These are phyloP conservation scores for Graphium colonna DNA, from an alignment of 2,888 invertebrate genomes.

Conservation along the genomic window DNA sequence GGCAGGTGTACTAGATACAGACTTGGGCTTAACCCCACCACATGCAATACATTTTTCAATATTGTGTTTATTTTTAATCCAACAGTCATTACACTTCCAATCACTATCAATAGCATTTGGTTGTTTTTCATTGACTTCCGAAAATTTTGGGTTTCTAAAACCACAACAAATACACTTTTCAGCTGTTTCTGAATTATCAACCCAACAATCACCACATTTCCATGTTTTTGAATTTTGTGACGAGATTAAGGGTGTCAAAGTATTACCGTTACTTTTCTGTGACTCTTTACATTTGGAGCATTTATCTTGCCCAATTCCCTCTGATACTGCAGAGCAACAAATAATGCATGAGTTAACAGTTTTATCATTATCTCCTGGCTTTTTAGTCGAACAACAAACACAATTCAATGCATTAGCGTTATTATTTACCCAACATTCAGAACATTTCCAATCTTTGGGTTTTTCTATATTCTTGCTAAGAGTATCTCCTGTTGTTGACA, in stretches of 20 bases:
- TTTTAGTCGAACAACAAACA: constrained; percentile 47
- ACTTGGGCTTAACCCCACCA: constrained; percentile 38
- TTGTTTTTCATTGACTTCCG: constrained; percentile 11
- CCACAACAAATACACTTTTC: constrained; percentile 50
- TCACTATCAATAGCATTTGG: constrained; percentile 24
- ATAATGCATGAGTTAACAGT: constrained; percentile 36
- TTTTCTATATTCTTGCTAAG: constrained; percentile 13
- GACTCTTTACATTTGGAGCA: constrained; percentile 44
- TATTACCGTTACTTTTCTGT: constrained; percentile 26
- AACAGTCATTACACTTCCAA: constrained; percentile 53
- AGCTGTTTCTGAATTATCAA: constrained; percentile 39
- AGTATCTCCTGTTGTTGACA: not conserved
- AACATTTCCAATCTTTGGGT: constrained; percentile 44
- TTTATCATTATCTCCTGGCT: constrained; percentile 24
- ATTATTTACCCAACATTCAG: constrained; percentile 50
- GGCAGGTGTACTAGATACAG: constrained; percentile 24
- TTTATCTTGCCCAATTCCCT: constrained; percentile 34
- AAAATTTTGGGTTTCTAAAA: constrained; percentile 33
- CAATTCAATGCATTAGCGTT: constrained; percentile 44
- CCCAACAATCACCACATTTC: constrained; percentile 52
- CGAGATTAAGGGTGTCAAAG: constrained; percentile 24
- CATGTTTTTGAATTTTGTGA: constrained; percentile 37
- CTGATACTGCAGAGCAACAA: constrained; percentile 40
- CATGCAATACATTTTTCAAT: constrained; percentile 52
- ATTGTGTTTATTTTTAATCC: constrained; percentile 45